Conservation (phyloP, 1,140 invertebrate species). For the Pseudachorutes palmiensis region DNA sequence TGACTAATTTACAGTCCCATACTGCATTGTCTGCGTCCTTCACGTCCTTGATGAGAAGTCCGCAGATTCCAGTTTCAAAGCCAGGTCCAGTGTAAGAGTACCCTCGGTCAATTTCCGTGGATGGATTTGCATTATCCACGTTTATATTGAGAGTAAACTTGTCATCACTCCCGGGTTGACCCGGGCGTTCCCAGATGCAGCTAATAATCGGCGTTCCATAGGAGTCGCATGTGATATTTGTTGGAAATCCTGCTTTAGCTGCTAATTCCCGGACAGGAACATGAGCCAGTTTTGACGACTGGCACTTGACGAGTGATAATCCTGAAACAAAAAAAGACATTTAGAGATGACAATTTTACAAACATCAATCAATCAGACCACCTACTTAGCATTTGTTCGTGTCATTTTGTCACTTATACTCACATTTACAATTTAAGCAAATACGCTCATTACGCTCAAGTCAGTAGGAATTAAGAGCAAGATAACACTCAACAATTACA, state of each 20-base stretch:
- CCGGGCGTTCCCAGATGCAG: constrained; percentile 32
- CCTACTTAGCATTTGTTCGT: not conserved
- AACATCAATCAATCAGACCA: not conserved
- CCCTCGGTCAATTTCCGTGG: constrained; percentile 6
- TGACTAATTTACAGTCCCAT: constrained; percentile 34
- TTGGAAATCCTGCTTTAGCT: constrained; percentile 21
- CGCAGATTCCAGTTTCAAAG: constrained; percentile 28
- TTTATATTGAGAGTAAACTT: constrained; percentile 12
- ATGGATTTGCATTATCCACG: not conserved
- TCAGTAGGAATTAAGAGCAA: not conserved
- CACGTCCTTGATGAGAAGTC: constrained; percentile 20
- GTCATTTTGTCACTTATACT: not conserved
- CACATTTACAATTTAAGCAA: not conserved
- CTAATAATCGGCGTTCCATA: constrained; percentile 18
- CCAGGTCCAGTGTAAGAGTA: constrained; percentile 30
- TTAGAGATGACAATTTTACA: not conserved
- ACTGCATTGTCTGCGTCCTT: constrained; percentile 27
- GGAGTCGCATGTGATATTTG: constrained; percentile 33
- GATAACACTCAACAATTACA: too few species aligned
- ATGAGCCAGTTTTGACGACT: constrained; percentile 10
- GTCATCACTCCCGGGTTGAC: not conserved
- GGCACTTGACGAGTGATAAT: constrained; percentile 6
- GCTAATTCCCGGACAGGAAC: constrained; percentile 17
- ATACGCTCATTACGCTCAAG: not conserved
- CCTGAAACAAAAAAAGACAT: not conserved